These are phyloP conservation scores for Agriotes lineatus DNA, from an alignment of 2,888 invertebrate species.

Conservation along the genomic window DNA sequence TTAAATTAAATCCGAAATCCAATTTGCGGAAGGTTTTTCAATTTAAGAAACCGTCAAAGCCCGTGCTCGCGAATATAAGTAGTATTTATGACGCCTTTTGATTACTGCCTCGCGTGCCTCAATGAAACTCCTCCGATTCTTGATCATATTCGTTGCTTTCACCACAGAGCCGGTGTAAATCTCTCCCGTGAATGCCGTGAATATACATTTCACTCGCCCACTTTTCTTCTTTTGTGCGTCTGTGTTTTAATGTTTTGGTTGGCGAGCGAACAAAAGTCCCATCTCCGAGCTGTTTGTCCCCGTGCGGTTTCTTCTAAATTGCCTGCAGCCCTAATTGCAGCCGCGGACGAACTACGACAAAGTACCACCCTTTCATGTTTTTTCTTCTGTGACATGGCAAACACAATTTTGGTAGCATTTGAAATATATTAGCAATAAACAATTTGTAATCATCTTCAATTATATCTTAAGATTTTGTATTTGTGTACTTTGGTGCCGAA, in stretches of 20 bases:
- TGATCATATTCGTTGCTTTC: conserved; percentile 41
- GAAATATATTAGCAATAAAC: no score
- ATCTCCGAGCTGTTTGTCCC: not conserved
- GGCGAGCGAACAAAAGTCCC: conserved; percentile 24
- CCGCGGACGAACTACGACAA: no score
- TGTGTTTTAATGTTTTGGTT: conserved; percentile 34
- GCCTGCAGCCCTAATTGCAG: no score
- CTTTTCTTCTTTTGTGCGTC: conserved; percentile 33
- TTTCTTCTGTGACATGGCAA: no score
- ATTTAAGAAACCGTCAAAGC: conserved; percentile 49
- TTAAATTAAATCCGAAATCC: conserved; percentile 45
- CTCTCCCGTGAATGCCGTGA: conserved; percentile 36
- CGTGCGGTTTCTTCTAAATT: no score
- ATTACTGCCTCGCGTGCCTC: conserved; percentile 44
- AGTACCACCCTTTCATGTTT: no score
- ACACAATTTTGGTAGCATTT: no score
- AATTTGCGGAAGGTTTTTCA: conserved; percentile 49
- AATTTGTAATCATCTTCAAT: no score
- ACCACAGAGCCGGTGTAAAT: conserved; percentile 33
- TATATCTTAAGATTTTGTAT: no score
- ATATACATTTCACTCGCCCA: conserved; percentile 34
- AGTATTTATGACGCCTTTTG: conserved; percentile 46
- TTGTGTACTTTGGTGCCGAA: no score
- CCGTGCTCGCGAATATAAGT: conserved; percentile 45
- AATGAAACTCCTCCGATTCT: conserved; percentile 42